These are phyloP conservation scores for Odontocolon sp. DNA, from an alignment of 2,888 invertebrate genomes.

Conservation along the genomic window DNA sequence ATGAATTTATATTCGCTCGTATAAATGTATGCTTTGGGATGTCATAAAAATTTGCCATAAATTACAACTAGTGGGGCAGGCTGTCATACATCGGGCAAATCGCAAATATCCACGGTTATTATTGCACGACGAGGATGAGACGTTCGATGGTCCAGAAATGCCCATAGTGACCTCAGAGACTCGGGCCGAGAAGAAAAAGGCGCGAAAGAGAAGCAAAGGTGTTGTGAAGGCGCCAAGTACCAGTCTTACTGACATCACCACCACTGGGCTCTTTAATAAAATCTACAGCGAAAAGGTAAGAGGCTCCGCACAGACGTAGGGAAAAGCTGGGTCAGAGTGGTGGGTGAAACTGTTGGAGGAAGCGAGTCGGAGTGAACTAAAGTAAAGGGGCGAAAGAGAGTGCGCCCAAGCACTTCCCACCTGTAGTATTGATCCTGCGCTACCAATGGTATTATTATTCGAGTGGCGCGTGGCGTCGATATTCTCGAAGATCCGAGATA, in stretches of 20 bases:
- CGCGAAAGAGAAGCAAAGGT: neutral
- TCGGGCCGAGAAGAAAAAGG: neutral
- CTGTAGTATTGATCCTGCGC: constrained; percentile 72
- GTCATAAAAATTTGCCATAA: too few species aligned
- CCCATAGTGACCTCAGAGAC: neutral
- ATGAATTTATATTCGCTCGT: too few species aligned
- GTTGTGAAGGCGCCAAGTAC: neutral
- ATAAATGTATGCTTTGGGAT: too few species aligned
- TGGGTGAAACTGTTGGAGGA: constrained; percentile 27
- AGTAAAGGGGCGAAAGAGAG: constrained; percentile 22
- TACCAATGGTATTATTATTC: constrained; percentile 71
- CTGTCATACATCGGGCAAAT: too few species aligned
- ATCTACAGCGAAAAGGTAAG: constrained; percentile 41
- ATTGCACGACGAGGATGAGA: too few species aligned
- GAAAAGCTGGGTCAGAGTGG: constrained; percentile 37
- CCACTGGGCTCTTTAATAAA: constrained; percentile 46
- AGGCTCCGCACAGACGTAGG: constrained; percentile 16
- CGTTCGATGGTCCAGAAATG: neutral
- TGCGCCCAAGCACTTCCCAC: constrained; percentile 58
- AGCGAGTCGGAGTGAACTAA: constrained; percentile 32
- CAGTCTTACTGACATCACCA: constrained; percentile 1
- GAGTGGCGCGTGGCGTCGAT: constrained; percentile 67
- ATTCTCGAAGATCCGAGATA: constrained; percentile 59
- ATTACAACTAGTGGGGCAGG: too few species aligned
- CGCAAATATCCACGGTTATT: neutral